Conservation (phyloP, 92 coral and sea anemone species). For the Actinostola sp. region DNA sequence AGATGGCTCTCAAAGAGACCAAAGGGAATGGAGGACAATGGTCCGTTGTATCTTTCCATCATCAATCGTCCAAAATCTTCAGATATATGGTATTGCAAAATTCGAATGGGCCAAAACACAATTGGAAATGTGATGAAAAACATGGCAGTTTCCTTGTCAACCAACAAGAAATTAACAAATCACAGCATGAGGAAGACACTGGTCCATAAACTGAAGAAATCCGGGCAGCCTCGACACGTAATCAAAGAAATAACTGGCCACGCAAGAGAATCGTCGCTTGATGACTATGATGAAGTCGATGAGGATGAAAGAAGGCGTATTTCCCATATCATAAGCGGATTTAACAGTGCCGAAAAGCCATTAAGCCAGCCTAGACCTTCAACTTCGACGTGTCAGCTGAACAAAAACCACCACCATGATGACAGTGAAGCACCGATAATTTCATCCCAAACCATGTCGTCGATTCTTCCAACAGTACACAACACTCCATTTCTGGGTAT, state of each 20-base stretch:
- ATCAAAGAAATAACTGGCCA: conserved; percentile 41
- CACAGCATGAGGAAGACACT: conserved; percentile 30
- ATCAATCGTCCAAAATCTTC: conserved; percentile 34
- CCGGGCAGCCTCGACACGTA: conserved; percentile 35
- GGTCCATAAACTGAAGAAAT: conserved; percentile 46
- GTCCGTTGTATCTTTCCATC: conserved; percentile 55
- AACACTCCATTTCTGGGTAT: too few relatives aligned
- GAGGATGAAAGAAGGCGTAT: conserved; percentile 41
- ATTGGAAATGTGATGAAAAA: conserved; percentile 53
- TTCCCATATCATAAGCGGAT: too few relatives aligned
- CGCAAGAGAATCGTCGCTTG: conserved; percentile 50
- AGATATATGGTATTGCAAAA: conserved; percentile 21
- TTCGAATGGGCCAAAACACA: conserved; percentile 47
- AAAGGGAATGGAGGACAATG: conserved; percentile 32
- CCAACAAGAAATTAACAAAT: conserved; percentile 12
- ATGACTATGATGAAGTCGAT: conserved; percentile 56
- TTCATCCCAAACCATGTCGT: too few relatives aligned
- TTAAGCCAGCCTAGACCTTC: too few relatives aligned
- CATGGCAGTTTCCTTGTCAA: conserved; percentile 32
- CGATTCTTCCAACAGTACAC: too few relatives aligned
- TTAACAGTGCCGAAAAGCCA: too few relatives aligned
- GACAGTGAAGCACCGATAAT: too few relatives aligned
- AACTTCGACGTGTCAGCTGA: too few relatives aligned
- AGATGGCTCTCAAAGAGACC: conserved; percentile 33
- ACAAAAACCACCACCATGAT: too few relatives aligned